Conservation (phyloP, 2,797 vertebrate genomes). For the Hapalemur alaotrensis region DNA sequence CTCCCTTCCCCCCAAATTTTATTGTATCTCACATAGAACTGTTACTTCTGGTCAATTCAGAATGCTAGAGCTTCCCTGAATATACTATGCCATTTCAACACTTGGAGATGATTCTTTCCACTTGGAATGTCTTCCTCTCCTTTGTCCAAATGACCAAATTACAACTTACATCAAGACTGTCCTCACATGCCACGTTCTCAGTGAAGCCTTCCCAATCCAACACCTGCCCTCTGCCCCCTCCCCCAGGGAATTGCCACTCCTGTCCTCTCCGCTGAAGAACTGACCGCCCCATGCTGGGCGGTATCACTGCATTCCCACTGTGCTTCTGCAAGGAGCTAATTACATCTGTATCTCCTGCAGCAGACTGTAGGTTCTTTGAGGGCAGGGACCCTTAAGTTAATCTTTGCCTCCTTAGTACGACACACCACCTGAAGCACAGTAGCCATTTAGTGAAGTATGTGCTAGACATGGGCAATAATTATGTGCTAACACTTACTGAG, state of each 20-base stretch:
- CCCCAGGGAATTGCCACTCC: neutral
- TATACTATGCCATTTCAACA: neutral
- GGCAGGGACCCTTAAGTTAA: neutral
- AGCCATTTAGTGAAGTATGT: neutral
- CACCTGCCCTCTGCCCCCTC: accelerated
- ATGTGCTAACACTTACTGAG: neutral
- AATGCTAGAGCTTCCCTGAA: neutral
- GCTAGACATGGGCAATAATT: neutral
- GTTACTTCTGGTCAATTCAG: neutral
- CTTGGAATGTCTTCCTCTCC: neutral
- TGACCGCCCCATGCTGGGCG: no score
- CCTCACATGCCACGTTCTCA: neutral
- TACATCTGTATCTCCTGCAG: neutral
- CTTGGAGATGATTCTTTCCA: neutral
- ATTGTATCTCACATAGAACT: neutral
- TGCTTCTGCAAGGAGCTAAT: neutral
- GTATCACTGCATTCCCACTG: neutral
- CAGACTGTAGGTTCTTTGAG: neutral
- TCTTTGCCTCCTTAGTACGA: neutral
- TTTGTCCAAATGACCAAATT: neutral
- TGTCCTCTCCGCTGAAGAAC: neutral
- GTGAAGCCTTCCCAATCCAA: neutral
- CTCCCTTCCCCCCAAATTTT: neutral
- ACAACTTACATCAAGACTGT: neutral
- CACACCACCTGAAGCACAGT: neutral